Evolutionary conservation across 2,113 vertebrate species (phyloP).

Genomic region (Labrus mixtus): DNA sequence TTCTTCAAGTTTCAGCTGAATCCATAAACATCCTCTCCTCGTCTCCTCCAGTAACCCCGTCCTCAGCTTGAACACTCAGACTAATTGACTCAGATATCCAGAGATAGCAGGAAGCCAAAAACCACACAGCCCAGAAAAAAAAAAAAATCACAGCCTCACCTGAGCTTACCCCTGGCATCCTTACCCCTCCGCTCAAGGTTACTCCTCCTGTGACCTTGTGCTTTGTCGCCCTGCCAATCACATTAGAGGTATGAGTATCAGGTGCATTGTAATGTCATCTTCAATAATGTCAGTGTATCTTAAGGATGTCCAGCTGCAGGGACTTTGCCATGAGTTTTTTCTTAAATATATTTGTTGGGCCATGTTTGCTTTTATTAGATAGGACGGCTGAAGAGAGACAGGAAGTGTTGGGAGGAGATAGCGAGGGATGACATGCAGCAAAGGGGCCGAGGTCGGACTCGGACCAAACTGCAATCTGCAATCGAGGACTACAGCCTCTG

Average conservation of each 20-base stretch:
- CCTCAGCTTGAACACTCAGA: conserved; percentile 51
- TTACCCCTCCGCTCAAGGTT: neutral
- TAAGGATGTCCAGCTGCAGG: too few relatives aligned
- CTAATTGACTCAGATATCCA: conserved; percentile 62
- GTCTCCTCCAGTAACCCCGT: conserved; percentile 25
- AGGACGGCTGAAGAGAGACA: too few relatives aligned
- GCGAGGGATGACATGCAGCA: too few relatives aligned
- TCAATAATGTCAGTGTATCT: too few relatives aligned
- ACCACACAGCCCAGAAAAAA: conserved; percentile 5
- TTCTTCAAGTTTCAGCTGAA: conserved; percentile 11
- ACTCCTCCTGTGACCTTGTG: conserved; percentile 20
- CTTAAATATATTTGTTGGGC: too few relatives aligned
- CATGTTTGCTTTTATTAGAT: too few relatives aligned
- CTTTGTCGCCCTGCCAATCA: neutral
- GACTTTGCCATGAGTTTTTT: too few relatives aligned
- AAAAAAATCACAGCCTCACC: conserved; percentile 35
- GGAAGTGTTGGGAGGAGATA: too few relatives aligned
- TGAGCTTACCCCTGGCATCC: conserved; percentile 39
- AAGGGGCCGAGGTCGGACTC: too few relatives aligned
- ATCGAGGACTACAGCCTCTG: too few relatives aligned
- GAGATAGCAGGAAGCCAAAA: conserved; percentile 52
- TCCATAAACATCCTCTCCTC: conserved; percentile 10
- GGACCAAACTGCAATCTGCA: too few relatives aligned
- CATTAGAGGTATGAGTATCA: neutral
- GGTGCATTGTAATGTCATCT: too few relatives aligned